Conservation (phyloP, 2,797 vertebrate genomes). For the Dermochelys coriacea region DNA sequence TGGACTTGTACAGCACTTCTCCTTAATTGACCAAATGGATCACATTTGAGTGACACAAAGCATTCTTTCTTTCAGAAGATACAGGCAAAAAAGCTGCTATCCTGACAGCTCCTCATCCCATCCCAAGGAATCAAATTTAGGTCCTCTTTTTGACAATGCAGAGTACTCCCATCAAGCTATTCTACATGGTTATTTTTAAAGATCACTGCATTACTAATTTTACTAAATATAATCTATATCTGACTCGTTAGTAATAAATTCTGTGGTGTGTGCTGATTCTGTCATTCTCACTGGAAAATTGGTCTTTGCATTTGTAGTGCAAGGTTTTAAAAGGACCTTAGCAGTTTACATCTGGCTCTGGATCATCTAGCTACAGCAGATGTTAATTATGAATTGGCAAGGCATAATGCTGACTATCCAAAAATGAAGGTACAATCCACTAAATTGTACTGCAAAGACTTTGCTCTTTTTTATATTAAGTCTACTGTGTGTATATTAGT, state of each 20-base stretch:
- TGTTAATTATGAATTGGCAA: slow-evolving; percentile 64
- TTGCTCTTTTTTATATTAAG: not conserved
- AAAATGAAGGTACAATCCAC: slow-evolving; percentile 30
- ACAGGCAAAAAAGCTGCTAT: not conserved
- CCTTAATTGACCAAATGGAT: not conserved
- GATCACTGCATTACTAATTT: not conserved
- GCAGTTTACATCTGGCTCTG: not conserved
- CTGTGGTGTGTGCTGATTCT: not conserved
- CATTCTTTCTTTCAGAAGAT: not conserved
- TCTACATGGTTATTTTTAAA: not conserved
- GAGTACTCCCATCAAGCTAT: not conserved
- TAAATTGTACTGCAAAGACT: slow-evolving; percentile 24
- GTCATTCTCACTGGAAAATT: not conserved
- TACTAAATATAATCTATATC: not conserved
- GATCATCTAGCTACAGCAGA: slow-evolving; percentile 25
- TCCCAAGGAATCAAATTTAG: not conserved
- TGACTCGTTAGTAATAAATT: not conserved
- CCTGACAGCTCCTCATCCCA: not conserved
- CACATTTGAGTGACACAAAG: not conserved
- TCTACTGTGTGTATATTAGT: not conserved
- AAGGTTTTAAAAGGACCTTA: not conserved
- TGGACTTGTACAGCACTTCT: not conserved
- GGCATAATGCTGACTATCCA: slow-evolving; percentile 33
- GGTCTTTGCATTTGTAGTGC: slow-evolving; percentile 5
- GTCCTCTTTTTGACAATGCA: accelerated